Conservation (phyloP, 2,113 vertebrate genomes). For the Uropsilus gracilis region DNA sequence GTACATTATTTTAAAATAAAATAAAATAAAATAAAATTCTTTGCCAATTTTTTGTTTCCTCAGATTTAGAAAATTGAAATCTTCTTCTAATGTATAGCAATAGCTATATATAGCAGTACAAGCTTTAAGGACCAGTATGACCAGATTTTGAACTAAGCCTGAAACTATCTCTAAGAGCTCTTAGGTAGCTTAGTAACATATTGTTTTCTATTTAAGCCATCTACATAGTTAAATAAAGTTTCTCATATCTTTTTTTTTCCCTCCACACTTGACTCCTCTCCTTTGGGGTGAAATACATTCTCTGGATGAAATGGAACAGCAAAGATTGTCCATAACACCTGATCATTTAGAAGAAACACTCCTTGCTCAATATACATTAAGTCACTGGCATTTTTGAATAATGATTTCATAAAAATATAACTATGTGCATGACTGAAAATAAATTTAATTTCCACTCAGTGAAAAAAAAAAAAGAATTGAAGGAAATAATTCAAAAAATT, state of each 20-base stretch:
- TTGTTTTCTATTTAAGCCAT: constrained; percentile 27
- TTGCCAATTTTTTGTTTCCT: constrained; percentile 23
- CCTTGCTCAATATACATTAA: not conserved
- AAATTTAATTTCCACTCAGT: constrained; percentile 26
- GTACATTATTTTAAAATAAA: not conserved
- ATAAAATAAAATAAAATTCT: not conserved
- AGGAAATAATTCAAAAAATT: constrained; percentile 20
- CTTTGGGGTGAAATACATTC: constrained; percentile 42
- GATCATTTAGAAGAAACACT: constrained; percentile 36
- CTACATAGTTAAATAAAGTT: constrained; percentile 7
- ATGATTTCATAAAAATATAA: constrained; percentile 61
- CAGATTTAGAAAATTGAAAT: constrained; percentile 58
- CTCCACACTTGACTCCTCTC: constrained; percentile 40
- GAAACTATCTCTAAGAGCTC: constrained; percentile 63
- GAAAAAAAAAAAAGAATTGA: not conserved
- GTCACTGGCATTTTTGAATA: constrained; percentile 49
- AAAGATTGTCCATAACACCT: constrained; percentile 2
- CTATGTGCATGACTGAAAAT: constrained; percentile 24
- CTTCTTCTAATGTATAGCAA: constrained; percentile 49
- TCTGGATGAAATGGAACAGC: constrained; percentile 46
- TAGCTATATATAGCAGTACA: not conserved
- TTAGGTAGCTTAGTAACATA: constrained; percentile 44
- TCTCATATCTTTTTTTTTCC: constrained; percentile 45
- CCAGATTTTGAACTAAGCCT: constrained; percentile 61
- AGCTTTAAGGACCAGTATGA: not conserved